Percentiles rank a stretch among this genome's conserved stretches.
Conservation (phyloP, 2,888 invertebrate genomes). For the Palloptera scutellata region DNA sequence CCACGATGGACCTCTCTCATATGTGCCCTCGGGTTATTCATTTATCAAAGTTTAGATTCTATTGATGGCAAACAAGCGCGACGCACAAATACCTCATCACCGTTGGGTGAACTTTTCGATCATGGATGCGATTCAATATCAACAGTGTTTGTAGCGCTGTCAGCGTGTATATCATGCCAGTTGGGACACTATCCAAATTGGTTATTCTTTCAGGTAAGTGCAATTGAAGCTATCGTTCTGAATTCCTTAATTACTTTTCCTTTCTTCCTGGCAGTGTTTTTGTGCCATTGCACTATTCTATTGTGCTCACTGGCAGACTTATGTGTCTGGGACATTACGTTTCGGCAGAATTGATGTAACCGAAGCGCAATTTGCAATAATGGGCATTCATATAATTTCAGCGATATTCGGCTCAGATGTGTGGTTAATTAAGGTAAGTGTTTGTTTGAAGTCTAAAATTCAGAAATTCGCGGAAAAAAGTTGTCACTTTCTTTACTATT, state of each 20-base stretch:
- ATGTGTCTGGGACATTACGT: slow-evolving; percentile 92
- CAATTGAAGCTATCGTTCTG: slow-evolving; percentile 15
- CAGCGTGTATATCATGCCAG: slow-evolving; percentile 93
- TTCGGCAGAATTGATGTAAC: slow-evolving; percentile 97
- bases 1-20: slow-evolving; percentile 93
- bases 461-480: background rate
- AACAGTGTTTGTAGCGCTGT: slow-evolving; percentile 96
- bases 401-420: slow-evolving; percentile 85
- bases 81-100: slow-evolving; percentile 88
- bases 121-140: slow-evolving; percentile 99
- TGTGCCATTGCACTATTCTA: slow-evolving; percentile 96
- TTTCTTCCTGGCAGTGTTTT: slow-evolving; percentile 76
- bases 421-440: slow-evolving; percentile 80
- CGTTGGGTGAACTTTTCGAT: slow-evolving; percentile 97
- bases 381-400: slow-evolving; percentile 85
- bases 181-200: slow-evolving; percentile 91
- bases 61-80: slow-evolving; percentile 99
- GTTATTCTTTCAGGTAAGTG: slow-evolving; percentile 86
- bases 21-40: slow-evolving; percentile 92
- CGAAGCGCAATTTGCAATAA: slow-evolving; percentile 95
- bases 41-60: slow-evolving; percentile 98
- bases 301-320: slow-evolving; percentile 99
- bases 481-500: slow-evolving; percentile 32
- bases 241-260: background rate
- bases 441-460: slow-evolving; percentile 7